Evolutionary conservation across 2,888 invertebrate species (phyloP).

Genomic region (Amphipoea oculea): DNA sequence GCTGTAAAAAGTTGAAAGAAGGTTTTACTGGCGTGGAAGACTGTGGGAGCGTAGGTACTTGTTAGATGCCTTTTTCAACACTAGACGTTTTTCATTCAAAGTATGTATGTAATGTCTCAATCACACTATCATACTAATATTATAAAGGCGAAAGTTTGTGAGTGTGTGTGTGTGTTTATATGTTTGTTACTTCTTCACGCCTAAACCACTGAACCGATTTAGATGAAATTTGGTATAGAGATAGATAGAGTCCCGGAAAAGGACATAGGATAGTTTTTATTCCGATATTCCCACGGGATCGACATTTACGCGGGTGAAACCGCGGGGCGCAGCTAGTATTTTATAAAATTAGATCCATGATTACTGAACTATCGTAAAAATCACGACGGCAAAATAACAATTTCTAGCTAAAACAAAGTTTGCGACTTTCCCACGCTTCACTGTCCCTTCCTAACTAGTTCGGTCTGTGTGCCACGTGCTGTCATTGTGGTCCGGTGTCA

Average conservation of each 20-base stretch:
- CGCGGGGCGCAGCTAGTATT: too few relatives aligned
- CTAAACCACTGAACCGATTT: too few relatives aligned
- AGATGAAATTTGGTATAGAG: too few relatives aligned
- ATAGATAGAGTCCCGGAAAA: too few relatives aligned
- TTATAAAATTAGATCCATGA: neutral
- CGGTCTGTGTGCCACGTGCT: neutral
- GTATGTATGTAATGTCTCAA: neutral
- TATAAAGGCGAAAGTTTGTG: too few relatives aligned
- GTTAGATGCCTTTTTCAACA: neutral
- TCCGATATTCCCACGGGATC: too few relatives aligned
- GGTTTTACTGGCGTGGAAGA: neutral
- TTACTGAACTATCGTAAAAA: neutral
- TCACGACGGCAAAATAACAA: neutral
- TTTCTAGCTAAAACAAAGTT: neutral
- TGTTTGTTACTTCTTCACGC: too few relatives aligned
- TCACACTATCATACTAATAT: too few relatives aligned
- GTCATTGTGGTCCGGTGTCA: neutral
- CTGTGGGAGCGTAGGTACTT: neutral
- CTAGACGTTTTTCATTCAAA: neutral
- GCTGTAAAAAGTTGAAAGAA: neutral
- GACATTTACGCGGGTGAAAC: too few relatives aligned
- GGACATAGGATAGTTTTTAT: too few relatives aligned
- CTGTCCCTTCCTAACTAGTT: neutral
- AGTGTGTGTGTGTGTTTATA: too few relatives aligned
- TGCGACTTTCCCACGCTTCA: neutral